phyloP scores from a whole-genome alignment of 2,888 invertebrate genomes.

The Podotricha telesiphe region DNA sequence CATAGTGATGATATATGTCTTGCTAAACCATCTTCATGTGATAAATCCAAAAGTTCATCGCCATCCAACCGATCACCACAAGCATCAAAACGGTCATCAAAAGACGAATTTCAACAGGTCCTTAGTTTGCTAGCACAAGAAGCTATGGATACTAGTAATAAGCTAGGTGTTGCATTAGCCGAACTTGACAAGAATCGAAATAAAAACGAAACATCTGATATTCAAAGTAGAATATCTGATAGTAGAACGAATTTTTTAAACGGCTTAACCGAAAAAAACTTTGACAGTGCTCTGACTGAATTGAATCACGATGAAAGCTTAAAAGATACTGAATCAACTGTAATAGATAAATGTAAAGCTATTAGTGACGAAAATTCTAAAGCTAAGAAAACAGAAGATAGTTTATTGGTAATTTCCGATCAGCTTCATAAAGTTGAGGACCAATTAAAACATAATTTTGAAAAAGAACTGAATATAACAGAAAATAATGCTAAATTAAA shows the following conservation, averaged over 20 bases:
- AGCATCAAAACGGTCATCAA: slow-evolving; percentile 74
- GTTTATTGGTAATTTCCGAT: slow-evolving; percentile 76
- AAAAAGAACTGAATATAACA: slow-evolving; percentile 71
- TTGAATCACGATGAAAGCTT: slow-evolving; percentile 53
- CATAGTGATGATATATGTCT: slow-evolving; percentile 76
- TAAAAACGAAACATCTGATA: slow-evolving; percentile 68
- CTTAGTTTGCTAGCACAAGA: slow-evolving; percentile 89
- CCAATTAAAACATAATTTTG: slow-evolving; percentile 75
- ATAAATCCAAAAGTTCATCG: slow-evolving; percentile 81
- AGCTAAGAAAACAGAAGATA: slow-evolving; percentile 78
- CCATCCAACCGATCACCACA: slow-evolving; percentile 83
- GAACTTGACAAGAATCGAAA: slow-evolving; percentile 81
- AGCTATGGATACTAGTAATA: slow-evolving; percentile 89
- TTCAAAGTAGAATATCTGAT: slow-evolving; percentile 79
- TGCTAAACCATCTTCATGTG: slow-evolving; percentile 79
- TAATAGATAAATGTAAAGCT: slow-evolving; percentile 30
- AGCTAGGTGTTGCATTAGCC: slow-evolving; percentile 86
- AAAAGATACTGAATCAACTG: slow-evolving; percentile 43
- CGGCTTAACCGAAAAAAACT: slow-evolving; percentile 68
- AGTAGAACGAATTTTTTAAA: slow-evolving; percentile 77
- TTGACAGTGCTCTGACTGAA: slow-evolving; percentile 57
- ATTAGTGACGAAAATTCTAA: slow-evolving; percentile 54
- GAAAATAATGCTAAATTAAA: slow-evolving; percentile 67
- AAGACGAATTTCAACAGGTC: slow-evolving; percentile 87
- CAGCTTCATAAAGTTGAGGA: slow-evolving; percentile 79